Conservation (phyloP, 2,113 vertebrate genomes). For the Aptenodytes patagonicus region DNA sequence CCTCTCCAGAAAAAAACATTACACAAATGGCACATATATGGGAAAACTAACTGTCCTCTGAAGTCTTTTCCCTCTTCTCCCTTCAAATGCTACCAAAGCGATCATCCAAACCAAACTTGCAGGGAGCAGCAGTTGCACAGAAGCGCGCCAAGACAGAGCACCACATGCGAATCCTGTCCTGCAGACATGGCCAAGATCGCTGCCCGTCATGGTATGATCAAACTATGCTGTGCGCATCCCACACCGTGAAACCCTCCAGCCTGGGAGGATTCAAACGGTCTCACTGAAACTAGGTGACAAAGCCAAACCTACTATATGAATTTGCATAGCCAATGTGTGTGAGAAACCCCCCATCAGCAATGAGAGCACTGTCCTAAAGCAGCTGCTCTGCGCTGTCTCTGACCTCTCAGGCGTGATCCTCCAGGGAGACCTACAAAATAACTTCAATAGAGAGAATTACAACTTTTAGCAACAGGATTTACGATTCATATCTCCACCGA, state of each 20-base stretch:
- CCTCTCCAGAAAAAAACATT: not conserved
- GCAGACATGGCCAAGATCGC: not conserved
- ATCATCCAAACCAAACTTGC: not conserved
- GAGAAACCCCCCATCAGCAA: not conserved
- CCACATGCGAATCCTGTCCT: accelerated
- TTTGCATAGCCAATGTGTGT: not conserved
- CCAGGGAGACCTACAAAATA: not conserved
- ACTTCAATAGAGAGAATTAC: not conserved
- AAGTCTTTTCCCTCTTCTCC: not conserved
- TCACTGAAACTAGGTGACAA: not conserved
- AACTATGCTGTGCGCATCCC: not conserved
- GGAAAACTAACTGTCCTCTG: not conserved
- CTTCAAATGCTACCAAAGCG: not conserved
- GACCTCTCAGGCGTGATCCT: not conserved
- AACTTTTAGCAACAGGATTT: not conserved
- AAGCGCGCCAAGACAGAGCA: not conserved
- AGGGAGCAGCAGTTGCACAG: not conserved
- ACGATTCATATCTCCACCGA: not conserved
- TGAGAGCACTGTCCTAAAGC: not conserved
- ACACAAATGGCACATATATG: not conserved
- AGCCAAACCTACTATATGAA: not conserved
- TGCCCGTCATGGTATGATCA: accelerated
- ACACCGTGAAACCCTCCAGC: not conserved
- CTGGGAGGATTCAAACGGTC: not conserved
- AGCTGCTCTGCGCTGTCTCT: not conserved